These are phyloP conservation scores for Agonum fuliginosum DNA, from an alignment of 2,888 invertebrate species.

Conservation along the genomic window DNA sequence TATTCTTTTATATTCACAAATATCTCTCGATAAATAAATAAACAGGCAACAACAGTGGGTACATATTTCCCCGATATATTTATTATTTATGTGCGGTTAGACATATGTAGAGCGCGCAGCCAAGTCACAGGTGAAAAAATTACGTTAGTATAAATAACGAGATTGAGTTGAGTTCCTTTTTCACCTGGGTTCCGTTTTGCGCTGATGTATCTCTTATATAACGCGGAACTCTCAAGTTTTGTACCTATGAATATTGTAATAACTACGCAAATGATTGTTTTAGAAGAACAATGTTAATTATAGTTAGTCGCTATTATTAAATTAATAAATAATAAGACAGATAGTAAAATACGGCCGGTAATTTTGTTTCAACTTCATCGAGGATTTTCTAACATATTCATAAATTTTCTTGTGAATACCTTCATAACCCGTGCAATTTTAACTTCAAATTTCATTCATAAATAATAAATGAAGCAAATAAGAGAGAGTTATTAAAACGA, in stretches of 20 bases:
- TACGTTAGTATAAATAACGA: slow-evolving; percentile 19
- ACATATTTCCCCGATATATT: slow-evolving; percentile 4
- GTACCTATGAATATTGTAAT: slow-evolving; percentile 16
- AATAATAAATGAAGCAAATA: slow-evolving; percentile 42
- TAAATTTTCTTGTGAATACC: slow-evolving; percentile 37
- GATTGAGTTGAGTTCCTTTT: slow-evolving; percentile 1
- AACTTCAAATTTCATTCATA: slow-evolving; percentile 43
- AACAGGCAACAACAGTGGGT: background rate
- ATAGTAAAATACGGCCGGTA: slow-evolving; percentile 33
- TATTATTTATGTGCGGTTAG: slow-evolving; percentile 1
- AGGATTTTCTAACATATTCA: slow-evolving; percentile 39
- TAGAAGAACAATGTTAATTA: slow-evolving; percentile 24
- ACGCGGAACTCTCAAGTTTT: background rate
- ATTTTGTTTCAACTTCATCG: slow-evolving; percentile 24
- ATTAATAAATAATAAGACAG: slow-evolving; percentile 46
- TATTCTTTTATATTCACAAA: background rate
- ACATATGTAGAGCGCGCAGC: background rate
- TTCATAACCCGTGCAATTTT: slow-evolving; percentile 34
- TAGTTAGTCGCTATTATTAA: slow-evolving; percentile 23
- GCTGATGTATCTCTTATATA: background rate
- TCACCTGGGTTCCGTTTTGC: background rate
- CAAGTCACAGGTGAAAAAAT: slow-evolving; percentile 31
- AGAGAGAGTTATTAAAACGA: slow-evolving; percentile 35
- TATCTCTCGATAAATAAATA: slow-evolving; percentile 11
- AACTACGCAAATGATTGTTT: slow-evolving; percentile 12